Evolutionary conservation across 1,140 invertebrate genomes (phyloP).

Genomic region (Ectropis grisescens): DNA sequence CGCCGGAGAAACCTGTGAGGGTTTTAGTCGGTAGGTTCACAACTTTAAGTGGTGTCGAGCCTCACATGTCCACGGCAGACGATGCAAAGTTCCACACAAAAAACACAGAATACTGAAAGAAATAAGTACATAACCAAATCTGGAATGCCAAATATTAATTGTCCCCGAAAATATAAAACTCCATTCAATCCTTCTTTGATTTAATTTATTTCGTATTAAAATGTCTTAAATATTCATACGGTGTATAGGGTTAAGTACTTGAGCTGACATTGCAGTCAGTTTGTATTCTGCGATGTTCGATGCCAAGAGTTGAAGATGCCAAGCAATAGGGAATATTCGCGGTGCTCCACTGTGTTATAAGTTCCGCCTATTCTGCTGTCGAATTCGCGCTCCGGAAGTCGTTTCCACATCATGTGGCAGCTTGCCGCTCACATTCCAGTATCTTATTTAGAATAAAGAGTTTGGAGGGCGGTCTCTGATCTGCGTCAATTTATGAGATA

Average conservation of each 20-base stretch:
- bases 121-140: no score
- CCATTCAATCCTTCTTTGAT: no score
- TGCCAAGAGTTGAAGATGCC: slow-evolving; percentile 62
- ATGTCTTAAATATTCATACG: slow-evolving; percentile 52
- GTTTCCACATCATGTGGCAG: slow-evolving; percentile 16
- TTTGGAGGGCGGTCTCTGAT: neutral
- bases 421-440: neutral
- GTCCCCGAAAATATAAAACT: no score
- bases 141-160: no score
- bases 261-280: slow-evolving; percentile 46
- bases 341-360: slow-evolving; percentile 32
- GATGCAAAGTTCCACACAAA: no score
- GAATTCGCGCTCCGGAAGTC: slow-evolving; percentile 41
- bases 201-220: no score
- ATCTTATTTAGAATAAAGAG: no score
- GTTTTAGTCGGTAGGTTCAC: no score
- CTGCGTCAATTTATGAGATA: neutral
- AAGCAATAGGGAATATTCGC: slow-evolving; percentile 60
- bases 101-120: no score
- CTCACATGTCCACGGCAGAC: no score
- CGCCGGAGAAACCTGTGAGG: no score
- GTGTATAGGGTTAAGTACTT: slow-evolving; percentile 45
- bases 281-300: slow-evolving; percentile 37
- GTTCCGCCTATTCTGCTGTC: slow-evolving; percentile 40
- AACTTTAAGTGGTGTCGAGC: no score